Evolutionary conservation across 1,140 invertebrate species (phyloP), one percentile per base, ranked within the genome.

Genomic region (Drosophila cardini): DNA sequence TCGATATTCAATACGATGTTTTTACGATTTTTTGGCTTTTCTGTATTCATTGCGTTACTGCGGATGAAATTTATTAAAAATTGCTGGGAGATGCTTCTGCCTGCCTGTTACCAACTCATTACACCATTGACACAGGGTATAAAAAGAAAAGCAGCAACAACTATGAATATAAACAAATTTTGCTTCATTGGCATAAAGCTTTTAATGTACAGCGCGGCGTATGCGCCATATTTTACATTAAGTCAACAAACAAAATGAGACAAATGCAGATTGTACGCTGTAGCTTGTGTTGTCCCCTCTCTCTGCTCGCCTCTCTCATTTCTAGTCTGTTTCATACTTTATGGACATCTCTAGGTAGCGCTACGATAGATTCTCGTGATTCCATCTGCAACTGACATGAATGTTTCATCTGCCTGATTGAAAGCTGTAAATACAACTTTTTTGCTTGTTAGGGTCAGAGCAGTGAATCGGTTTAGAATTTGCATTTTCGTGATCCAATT

Each of bases 171-270:
- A 56, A 67, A 40, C 77, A 62, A 76, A 76, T 80, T 83, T 83
- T 71, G 57, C 68, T 65, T 71, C 48, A 62, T 65, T 52, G 76
- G 76, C 80, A 76, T 50, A 86, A 87, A 87, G 83, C 82, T 87
- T 86, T 86, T 86, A 86, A 87, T 86, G 82, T 78, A 79, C 68
- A 86, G 65, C 83, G 58, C 53, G 82, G 63, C 82, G 82, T 73
- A 86, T 81, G 80, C 83, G 81, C 78, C 61, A 86, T 87, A 82
- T 82, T 86, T 86, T 82, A 87, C 82, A 82, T 87, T 87, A 86
- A 85, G 69, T 69, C 81, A 77, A 85, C 77, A 84, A 85, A 84
- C 77, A 84, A 80, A 84, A 65, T 42, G 53, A 46, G 55, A 21
- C 60, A 72, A 81, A 57, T 76, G 80, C 16, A 65, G 26, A 4